Base-by-base conservation (phyloP, 2,797 vertebrate species). In the Spondyliosoma cantharus region DNA sequence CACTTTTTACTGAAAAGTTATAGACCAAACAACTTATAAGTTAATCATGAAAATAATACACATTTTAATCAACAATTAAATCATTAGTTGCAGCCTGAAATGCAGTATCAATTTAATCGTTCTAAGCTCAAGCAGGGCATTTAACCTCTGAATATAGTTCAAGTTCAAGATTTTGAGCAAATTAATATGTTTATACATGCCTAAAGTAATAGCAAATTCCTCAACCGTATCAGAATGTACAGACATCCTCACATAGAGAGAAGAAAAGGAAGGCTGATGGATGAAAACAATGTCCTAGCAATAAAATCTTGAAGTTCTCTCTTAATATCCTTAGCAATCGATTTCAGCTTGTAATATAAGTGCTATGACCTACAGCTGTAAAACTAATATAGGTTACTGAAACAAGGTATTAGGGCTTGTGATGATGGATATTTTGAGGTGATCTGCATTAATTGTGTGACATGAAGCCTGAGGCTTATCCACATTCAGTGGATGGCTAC, bases 401-500 rank as follows among this genome's bases (percentile, higher is more conserved):
- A 58, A 42, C 48, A 48, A 14, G 43, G 27, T 48, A 53, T 66
- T n/a, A 15, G 42, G 69, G 74, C 71, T 65, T 64, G 59, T 54
- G 48, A 83, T 83, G 74, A 84, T 81, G 70, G 60, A 84, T 74
- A 75, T 81, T 82, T 69, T 65, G 25, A 83, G 62, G n/a, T 83
- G 65, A 83, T 76, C 45, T 77, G 73, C 77, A 86, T 87, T 83
- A 81, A 86, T 69, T 78, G 52, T 73, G 71, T 66, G 80, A 83
- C 74, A 76, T 65, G 27, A 76, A 22, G 72, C 76, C 57, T 3
- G 17, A 54, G 62, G 58, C 75, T 83, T 73, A 78, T 85, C 65
- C 57, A 57, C 56, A 65, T 80, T 83, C 64, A 69, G 78, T 1
- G n/a, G 82, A 74, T 42, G 20, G 81, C 87, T 74, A 32, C 69